Evolutionary conservation across 2,113 vertebrate species (phyloP).

Genomic region (Lichenostomus cassidix): DNA sequence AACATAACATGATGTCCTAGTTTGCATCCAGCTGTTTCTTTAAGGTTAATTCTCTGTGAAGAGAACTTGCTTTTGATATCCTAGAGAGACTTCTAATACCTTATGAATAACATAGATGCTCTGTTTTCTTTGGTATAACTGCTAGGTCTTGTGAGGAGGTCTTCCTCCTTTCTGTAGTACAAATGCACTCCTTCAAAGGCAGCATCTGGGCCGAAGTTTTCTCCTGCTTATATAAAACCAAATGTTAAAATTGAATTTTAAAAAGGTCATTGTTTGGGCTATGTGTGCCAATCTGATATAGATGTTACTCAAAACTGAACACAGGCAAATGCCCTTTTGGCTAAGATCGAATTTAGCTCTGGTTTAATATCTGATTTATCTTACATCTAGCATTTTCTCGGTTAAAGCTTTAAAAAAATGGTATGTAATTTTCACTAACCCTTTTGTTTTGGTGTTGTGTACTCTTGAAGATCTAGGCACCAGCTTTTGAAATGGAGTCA

Average conservation of each 20-base stretch:
- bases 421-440: background rate
- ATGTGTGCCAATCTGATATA: constrained; percentile 7
- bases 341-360: background rate
- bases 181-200: constrained; percentile 4
- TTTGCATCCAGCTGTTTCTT: background rate
- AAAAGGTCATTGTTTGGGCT: constrained; percentile 45
- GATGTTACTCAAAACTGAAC: background rate
- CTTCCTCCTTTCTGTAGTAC: background rate
- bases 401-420: background rate
- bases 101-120: background rate
- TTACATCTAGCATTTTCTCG: background rate
- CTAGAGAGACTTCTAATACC: background rate
- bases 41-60: background rate
- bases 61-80: background rate
- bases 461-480: background rate
- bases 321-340: background rate
- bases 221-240: background rate
- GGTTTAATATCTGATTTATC: background rate
- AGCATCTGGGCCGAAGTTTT: background rate
- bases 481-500: background rate
- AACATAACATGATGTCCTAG: background rate
- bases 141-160: background rate
- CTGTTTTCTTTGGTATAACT: background rate
- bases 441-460: background rate
- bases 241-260: constrained; percentile 56